Base-by-base conservation (phyloP, 1,140 invertebrate species). In the Cecropterus lyciades region DNA sequence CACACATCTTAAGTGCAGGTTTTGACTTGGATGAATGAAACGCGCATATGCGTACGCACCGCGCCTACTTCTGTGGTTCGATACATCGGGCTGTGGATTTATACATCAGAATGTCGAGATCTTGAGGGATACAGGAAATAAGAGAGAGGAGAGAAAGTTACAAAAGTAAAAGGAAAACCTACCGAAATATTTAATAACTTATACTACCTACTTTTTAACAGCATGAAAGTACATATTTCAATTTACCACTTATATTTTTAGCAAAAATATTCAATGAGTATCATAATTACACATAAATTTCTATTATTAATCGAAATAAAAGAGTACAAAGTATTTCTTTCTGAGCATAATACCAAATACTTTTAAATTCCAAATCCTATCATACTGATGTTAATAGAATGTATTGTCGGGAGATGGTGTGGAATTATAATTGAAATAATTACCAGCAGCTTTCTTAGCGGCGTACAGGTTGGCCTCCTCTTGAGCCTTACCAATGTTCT, bases 401-500 rank as follows among this genome's bases (percentile, higher is more conserved):
- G 9, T 37, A 43, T 16, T 30, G 45, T 60, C 56, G n/a, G 56
- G 56, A 8, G 56, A 46, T 52, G 20, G 62, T 30, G 59, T 57
- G 55, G 51, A 56, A 37, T 49, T 65, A 57, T 56, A 42, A 57
- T 57, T 57, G 52, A 57, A 66, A 66, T 53, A 76, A 57, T 82
- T 77, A 95, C 97, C 97, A 70, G 98, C 98, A 82, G 98, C 98
- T 92, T 99, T 99, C 94, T 99, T 99, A 49, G 99, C 98, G 72
- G 99, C 99, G 92, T 99, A 99, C 76, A 99, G 94, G 93, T 99
- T 99, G 37, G 99, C 99, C 93, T 99, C 99, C 93, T 99, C 99
- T 92, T 99, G 99, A 62, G 99, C 99, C 93, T 99, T 99, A 72
- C 99, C 98, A 73, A 99, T 99, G 92, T 99, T 99, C 94, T 99